Evolutionary conservation across 1,140 invertebrate species (phyloP), one percentile per base, ranked within the genome.

Genomic region (Daktulosphaira vitifoliae): DNA sequence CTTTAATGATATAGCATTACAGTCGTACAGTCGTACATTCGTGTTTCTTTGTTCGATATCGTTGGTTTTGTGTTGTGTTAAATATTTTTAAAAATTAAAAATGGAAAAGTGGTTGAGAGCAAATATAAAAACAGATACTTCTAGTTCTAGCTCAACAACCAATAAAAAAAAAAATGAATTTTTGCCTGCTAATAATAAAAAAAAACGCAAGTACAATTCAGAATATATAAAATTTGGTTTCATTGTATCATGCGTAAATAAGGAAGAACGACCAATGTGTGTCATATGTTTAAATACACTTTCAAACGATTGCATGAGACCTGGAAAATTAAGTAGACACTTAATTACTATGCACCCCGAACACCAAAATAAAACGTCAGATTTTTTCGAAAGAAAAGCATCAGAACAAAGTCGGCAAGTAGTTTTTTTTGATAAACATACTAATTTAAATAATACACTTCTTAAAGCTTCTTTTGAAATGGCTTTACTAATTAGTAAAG

Each of bases 401-500:
- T 51, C 49, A 18, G 49, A 51, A 51, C n/a, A 51, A 51, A 16
- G 49, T 51, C 15, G 49, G 25, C 25, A 51, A 16, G 49, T 29
- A 51, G 49, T 37, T 37, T 37, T 51, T 51, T 51, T 51, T 51
- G 22, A 50, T 37, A 37, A 37, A 7, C 13, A 37, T 37, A 48
- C 9, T 48, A 23, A 48, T 48, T 48, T 48, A 25, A 49, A 49
- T 25, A 49, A 49, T 6, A 49, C 22, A 49, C 22, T 49, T 23
- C 13, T 49, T 49, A 37, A 56, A 67, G 64, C 49, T 37, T 65
- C 49, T 25, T 65, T 33, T 48, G 33, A 66, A 22, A 53, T 66
- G 7, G 25, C 33, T 29, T 39, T 26, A 20, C 4, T 44, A 86
- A 68, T 69, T 54, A 42, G 50, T 44, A 68, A 62, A 69, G 54